Base-by-base conservation (phyloP, 2,797 vertebrate species). In the Pipistrellus kuhlii region DNA sequence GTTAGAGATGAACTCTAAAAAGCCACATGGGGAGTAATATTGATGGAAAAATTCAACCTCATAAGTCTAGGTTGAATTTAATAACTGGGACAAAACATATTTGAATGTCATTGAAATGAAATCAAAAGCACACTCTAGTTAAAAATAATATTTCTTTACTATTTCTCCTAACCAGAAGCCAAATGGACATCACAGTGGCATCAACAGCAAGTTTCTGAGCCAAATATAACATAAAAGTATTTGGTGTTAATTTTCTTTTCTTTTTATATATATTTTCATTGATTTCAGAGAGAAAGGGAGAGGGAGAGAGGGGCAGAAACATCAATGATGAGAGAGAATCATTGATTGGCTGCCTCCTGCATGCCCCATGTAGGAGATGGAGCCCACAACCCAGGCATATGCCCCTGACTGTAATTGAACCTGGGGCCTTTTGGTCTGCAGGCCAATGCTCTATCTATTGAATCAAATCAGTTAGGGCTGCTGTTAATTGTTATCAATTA, bases 241-340 rank as follows among this genome's bases (percentile, higher is more conserved):
- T 88, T 77, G 27, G n/a, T 59, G n/a, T 82, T 80, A 93, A 82
- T 92, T 64, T 64, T 64, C 62, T 62, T 62, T 62, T 62, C 59
- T 62, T 62, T 62, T 62, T 3, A 2, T 13, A 62, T 30, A 14
- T 62, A 30, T 62, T 62, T 62, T 62, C 30, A 62, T 62, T 62
- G 12, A 62, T 62, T 62, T 62, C 13, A 62, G 27, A 62, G 27
- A 62, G 27, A 62, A 62, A 62, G 6, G 59, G 59, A 62, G 59
- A 62, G 27, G 59, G 27, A 62, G 25, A 62, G 25, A 59, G 57
- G 27, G 59, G 59, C 59, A 62, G 27, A 62, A 62, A 62, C 13
- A 62, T 62, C 59, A 62, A 62, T 30, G 27, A 62, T 62, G 27
- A 62, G 59, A 59, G 25, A 30, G 59, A 62, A 62, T 62, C 59